A percentile compares a stretch with the other conserved stretches of the same genome.
Conservation (phyloP, 2,888 invertebrate species). For the Syrphus vitripennis region DNA sequence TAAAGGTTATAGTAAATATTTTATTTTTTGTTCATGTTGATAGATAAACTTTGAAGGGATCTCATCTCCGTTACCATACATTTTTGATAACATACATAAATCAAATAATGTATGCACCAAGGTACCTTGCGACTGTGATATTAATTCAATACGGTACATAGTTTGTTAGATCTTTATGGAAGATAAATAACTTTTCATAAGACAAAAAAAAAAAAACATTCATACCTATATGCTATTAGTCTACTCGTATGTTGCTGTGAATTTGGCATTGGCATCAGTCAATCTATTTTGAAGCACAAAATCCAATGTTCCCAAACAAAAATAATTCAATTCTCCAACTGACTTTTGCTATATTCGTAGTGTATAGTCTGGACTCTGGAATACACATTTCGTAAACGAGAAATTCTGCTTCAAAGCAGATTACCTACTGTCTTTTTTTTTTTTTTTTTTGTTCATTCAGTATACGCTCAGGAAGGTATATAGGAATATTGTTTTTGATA, state of each 20-base stretch:
- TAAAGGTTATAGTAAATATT: no score
- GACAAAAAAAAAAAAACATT: no score
- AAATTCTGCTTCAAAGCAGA: slow-evolving; percentile 38
- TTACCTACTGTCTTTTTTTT: slow-evolving; percentile 48
- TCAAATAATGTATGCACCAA: no score
- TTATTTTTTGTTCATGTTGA: no score
- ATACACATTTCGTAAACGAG: slow-evolving; percentile 11
- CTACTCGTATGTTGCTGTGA: neutral
- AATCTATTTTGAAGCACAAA: neutral
- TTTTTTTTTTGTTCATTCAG: neutral
- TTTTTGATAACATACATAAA: no score
- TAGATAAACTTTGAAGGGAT: no score
- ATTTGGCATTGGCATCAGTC: neutral
- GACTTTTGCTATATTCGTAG: slow-evolving; percentile 28
- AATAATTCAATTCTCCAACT: slow-evolving; percentile 36
- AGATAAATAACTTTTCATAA: neutral
- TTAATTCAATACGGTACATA: no score
- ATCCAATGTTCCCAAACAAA: slow-evolving; percentile 9
- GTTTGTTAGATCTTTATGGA: neutral
- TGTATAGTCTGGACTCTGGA: neutral
- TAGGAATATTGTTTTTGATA: slow-evolving; percentile 22
- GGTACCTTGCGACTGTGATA: no score
- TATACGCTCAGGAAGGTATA: no score
- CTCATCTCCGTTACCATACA: no score
- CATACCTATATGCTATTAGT: no score